phyloP scores from a whole-genome alignment of 2,888 invertebrate genomes.

The Athalia rosae region DNA sequence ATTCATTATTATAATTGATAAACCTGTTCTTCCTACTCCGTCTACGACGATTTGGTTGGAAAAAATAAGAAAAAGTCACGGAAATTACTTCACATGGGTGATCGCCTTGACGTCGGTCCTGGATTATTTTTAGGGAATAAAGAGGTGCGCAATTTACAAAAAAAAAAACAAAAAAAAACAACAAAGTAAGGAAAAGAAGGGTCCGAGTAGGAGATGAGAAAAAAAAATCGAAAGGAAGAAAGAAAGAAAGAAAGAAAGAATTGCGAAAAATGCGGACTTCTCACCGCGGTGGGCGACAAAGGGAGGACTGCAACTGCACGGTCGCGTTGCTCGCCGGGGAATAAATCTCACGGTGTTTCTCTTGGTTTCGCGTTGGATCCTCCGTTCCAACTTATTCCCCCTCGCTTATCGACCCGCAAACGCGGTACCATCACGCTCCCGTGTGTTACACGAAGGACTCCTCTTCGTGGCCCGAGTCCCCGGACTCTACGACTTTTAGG shows the following conservation, averaged over 20 bases:
- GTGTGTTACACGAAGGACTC: conserved; percentile 13
- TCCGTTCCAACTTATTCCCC: too few relatives aligned
- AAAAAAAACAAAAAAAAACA: conserved; percentile 19
- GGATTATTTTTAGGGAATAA: not conserved
- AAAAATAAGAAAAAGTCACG: too few relatives aligned
- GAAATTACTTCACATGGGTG: not conserved
- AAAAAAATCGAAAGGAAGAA: too few relatives aligned
- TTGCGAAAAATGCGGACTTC: conserved; percentile 71
- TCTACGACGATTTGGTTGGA: too few relatives aligned
- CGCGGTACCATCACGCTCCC: not conserved
- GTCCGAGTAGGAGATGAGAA: conserved; percentile 29
- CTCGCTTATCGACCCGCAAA: not conserved
- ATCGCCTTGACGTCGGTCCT: not conserved
- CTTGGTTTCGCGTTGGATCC: not conserved
- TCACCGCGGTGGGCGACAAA: conserved; percentile 70
- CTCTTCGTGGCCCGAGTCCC: not conserved
- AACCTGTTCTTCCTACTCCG: too few relatives aligned
- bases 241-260: too few relatives aligned
- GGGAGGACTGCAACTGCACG: conserved; percentile 59
- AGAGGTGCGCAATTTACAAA: not conserved
- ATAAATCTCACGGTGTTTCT: conserved; percentile 41
- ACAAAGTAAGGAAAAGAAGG: too few relatives aligned
- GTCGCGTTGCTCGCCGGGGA: conserved; percentile 57
- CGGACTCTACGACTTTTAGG: conserved; percentile 8
- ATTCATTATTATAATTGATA: too few relatives aligned